phyloP scores from a whole-genome alignment of 2,797 vertebrate genomes.

The Chaetophractus vellerosus region DNA sequence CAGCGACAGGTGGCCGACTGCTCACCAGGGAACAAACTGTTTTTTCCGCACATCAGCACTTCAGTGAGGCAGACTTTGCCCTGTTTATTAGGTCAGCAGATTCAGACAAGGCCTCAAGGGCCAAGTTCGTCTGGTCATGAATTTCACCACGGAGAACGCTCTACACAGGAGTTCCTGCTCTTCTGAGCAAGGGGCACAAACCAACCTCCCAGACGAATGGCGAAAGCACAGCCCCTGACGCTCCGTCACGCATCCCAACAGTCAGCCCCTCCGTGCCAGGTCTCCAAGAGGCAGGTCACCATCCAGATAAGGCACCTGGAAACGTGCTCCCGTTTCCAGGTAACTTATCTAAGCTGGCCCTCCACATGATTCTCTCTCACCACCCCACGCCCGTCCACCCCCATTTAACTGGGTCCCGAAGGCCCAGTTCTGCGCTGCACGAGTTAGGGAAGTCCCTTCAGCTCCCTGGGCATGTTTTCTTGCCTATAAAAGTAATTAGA shows the following conservation, averaged over 20 bases:
- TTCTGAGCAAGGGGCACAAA: neutral
- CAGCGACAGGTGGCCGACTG: neutral
- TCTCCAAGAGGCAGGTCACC: neutral
- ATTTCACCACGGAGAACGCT: neutral
- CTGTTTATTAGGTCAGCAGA: neutral
- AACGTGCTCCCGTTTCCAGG: neutral
- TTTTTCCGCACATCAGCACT: neutral
- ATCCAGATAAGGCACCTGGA: neutral
- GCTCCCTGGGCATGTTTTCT: neutral
- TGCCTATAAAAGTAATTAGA: neutral
- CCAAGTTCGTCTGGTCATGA: neutral
- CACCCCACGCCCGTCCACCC: neutral
- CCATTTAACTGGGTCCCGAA: neutral
- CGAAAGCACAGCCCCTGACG: accelerated
- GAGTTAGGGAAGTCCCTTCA: neutral
- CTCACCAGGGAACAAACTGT: neutral
- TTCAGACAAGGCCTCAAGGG: neutral
- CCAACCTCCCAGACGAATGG: neutral
- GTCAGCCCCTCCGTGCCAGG: too few relatives aligned
- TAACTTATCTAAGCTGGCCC: neutral
- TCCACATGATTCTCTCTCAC: neutral
- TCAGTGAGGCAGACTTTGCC: neutral
- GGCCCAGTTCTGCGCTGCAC: neutral
- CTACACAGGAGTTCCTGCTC: neutral
- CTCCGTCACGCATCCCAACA: neutral